Base-by-base conservation (phyloP, 2,113 vertebrate genomes). In the Tachysurus vachellii region DNA sequence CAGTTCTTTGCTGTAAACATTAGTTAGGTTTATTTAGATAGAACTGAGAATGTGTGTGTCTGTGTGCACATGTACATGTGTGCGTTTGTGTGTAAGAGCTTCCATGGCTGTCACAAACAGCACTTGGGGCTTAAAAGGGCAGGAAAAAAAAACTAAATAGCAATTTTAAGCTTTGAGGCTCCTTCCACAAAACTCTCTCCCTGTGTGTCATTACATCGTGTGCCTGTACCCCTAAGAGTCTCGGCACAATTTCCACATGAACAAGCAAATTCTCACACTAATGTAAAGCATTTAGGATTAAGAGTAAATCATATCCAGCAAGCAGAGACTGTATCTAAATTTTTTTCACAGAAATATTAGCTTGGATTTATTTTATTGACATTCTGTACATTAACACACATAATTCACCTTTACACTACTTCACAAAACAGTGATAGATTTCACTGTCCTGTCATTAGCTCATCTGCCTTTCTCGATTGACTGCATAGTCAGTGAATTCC, bases 1-100 rank as follows among this genome's bases (percentile, higher is more conserved):
- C 85, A 86, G 62, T 68, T 68, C 31, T 23, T 47, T 56, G 47
- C 28, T 86, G 85, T 86, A 86, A 86, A 86, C 61, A 56, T 86
- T 68, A 70, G 14, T 7, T 0, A 28, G 21, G 64, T 86, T 86
- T 86, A 80, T 86, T 86, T 86, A 31, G 61, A 68, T 66, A 85
- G 81, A n/a, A 12, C n/a, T 6, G 12, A 79, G 44, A 59, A 21
- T 31, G 82, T 42, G 80, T 83, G 70, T 77, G 86, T 64, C 66
- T 47, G 80, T 75, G 80, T 71, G 42, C 31, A 75, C 28, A 54
- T n/a, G 7, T 70, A 54, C 42, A 61, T 70, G 85, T 73, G 79
- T 61, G 64, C 61, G 28, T 59, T 44, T 36, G 61, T 56, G 76
- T 36, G 9, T 84, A 36, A 50, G 85, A 10, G 71, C 36, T 79